Evolutionary conservation across 2,113 vertebrate genomes (phyloP).

Genomic region (Lepidothrix coronata): DNA sequence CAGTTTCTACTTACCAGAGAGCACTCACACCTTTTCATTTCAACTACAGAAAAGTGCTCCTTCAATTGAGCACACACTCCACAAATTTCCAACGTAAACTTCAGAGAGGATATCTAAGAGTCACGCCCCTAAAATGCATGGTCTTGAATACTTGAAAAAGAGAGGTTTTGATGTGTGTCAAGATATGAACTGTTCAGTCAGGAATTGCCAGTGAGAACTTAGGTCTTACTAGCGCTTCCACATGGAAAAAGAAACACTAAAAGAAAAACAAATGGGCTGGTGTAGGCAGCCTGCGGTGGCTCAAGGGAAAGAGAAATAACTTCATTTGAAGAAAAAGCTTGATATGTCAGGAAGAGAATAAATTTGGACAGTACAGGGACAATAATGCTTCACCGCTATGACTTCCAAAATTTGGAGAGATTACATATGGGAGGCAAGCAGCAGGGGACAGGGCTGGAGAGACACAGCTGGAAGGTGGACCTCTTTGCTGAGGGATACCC

Average conservation of each 20-base stretch:
- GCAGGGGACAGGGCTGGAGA: neutral
- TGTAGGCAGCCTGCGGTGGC: too few relatives aligned
- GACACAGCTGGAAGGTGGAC: fast-evolving
- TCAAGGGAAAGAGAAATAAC: neutral
- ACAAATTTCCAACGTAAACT: neutral
- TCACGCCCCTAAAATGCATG: neutral
- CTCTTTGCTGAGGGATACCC: neutral
- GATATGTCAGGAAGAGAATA: neutral
- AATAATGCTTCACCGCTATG: neutral
- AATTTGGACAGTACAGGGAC: neutral
- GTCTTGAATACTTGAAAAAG: neutral
- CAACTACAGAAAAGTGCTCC: neutral
- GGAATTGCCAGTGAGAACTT: neutral
- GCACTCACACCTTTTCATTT: neutral
- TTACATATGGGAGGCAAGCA: too few relatives aligned
- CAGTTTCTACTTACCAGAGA: neutral
- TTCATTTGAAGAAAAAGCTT: neutral
- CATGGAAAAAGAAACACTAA: neutral
- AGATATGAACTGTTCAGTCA: neutral
- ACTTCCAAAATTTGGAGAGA: neutral
- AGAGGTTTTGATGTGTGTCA: neutral
- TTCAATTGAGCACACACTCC: neutral
- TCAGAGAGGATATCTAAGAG: neutral
- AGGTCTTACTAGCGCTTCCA: neutral
- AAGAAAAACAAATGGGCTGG: neutral